Evolutionary conservation across 1,140 invertebrate species (phyloP).

Genomic region (Monomorium pharaonis): DNA sequence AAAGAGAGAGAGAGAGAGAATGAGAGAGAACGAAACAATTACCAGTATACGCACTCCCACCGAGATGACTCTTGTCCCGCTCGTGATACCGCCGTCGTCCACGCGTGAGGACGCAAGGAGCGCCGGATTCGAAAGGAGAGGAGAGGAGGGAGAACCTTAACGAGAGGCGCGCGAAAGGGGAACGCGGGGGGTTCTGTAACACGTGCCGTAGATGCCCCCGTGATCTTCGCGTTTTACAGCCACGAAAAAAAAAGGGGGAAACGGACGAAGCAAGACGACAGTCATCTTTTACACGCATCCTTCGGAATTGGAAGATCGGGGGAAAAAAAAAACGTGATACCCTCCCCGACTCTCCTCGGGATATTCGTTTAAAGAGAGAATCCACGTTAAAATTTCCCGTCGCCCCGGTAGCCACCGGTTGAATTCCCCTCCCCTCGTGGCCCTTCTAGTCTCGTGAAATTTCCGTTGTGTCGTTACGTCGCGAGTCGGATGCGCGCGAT

Average conservation of each 20-base stretch:
- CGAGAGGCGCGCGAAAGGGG: slow-evolving; percentile 16
- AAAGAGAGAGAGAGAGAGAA: background rate
- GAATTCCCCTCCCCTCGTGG: background rate
- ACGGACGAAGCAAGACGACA: background rate
- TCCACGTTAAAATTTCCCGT: background rate
- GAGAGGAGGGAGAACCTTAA: background rate
- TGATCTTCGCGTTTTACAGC: slow-evolving; percentile 2
- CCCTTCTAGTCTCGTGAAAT: slow-evolving; percentile 38
- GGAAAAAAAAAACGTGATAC: too few relatives aligned
- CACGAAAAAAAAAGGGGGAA: background rate
- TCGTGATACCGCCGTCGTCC: slow-evolving; percentile 58
- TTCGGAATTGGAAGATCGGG: background rate
- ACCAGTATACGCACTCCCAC: slow-evolving; percentile 71
- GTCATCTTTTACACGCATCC: background rate
- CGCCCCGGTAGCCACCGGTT: background rate
- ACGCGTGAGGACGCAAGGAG: slow-evolving; percentile 19
- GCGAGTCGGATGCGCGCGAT: slow-evolving; percentile 23
- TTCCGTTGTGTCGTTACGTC: slow-evolving; percentile 26
- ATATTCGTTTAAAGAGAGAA: background rate
- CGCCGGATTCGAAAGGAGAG: background rate
- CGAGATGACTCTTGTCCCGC: slow-evolving; percentile 53
- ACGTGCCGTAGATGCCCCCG: slow-evolving; percentile 47
- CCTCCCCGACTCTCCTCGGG: background rate
- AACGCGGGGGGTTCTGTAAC: slow-evolving; percentile 52
- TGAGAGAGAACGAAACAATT: slow-evolving; percentile 58